Evolutionary conservation across 2,888 invertebrate genomes (phyloP).

Genomic region (Chalcosyrphus nemorum): DNA sequence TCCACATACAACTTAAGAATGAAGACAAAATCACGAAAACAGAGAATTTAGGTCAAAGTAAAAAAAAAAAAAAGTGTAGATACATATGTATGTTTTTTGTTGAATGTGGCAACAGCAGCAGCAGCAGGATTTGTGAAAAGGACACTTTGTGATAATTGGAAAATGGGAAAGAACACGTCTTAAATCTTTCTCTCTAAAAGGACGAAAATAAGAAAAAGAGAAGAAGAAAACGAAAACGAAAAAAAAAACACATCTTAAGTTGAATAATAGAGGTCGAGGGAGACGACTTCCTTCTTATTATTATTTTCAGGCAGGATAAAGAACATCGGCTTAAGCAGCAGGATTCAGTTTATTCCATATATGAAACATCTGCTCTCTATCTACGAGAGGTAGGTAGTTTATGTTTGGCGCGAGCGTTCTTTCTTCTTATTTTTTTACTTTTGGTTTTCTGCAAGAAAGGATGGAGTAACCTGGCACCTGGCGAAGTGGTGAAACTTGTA

Average conservation of each 20-base stretch:
- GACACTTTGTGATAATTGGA: slow-evolving; percentile 3
- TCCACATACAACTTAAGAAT: slow-evolving; percentile 8
- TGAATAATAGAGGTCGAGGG: slow-evolving; percentile 21
- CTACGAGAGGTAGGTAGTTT: slow-evolving; percentile 37
- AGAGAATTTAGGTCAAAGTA: slow-evolving; percentile 30
- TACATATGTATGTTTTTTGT: background rate
- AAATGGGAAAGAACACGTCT: background rate
- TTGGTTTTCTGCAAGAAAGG: background rate
- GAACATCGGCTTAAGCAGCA: slow-evolving; percentile 29
- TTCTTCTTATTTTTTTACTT: slow-evolving; percentile 39
- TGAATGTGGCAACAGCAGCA: background rate
- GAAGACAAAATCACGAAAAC: slow-evolving; percentile 13
- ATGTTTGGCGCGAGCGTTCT: slow-evolving; percentile 67
- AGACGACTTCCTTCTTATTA: slow-evolving; percentile 32
- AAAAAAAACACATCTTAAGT: slow-evolving; percentile 2
- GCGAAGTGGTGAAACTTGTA: slow-evolving; percentile 60
- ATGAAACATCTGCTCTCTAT: slow-evolving; percentile 62
- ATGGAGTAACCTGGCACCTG: slow-evolving; percentile 56
- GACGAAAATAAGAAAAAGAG: no score
- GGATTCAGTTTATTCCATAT: slow-evolving; percentile 26
- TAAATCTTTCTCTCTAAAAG: slow-evolving; percentile 1
- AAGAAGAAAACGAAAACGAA: no score
- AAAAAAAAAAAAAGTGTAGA: no score
- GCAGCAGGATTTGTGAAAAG: background rate
- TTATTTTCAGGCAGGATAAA: slow-evolving; percentile 24